These are phyloP conservation scores for Drosophila elegans DNA, from an alignment of 1,140 invertebrate species.

Conservation along the genomic window DNA sequence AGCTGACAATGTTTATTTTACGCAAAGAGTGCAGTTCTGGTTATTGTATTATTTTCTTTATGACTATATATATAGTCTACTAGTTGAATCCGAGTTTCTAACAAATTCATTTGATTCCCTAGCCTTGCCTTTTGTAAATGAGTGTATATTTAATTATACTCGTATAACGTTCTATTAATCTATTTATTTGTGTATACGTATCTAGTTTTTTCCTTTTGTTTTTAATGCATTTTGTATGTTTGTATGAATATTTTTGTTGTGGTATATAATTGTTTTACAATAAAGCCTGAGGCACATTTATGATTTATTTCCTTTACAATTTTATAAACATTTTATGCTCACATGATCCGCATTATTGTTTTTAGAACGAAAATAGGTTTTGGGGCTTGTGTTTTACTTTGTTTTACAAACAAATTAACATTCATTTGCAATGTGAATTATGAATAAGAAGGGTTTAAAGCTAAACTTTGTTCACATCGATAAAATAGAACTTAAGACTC, in stretches of 20 bases:
- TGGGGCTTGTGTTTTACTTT: slow-evolving; percentile 56
- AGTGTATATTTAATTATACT: slow-evolving; percentile 74
- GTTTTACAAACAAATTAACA: slow-evolving; percentile 74
- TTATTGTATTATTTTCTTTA: slow-evolving; percentile 14
- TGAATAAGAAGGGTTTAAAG: slow-evolving; percentile 36
- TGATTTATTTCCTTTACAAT: slow-evolving; percentile 56
- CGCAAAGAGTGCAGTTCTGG: slow-evolving; percentile 30
- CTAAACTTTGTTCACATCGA: slow-evolving; percentile 55
- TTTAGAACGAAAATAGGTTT: slow-evolving; percentile 40
- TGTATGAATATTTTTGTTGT: slow-evolving; percentile 52
- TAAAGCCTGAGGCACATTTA: slow-evolving; percentile 82
- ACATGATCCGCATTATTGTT: slow-evolving; percentile 5
- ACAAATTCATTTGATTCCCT: slow-evolving; percentile 68
- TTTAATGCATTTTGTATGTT: slow-evolving; percentile 57
- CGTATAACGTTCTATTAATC: slow-evolving; percentile 62
- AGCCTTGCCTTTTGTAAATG: slow-evolving; percentile 68
- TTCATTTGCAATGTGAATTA: slow-evolving; percentile 39
- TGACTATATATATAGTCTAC: slow-evolving; percentile 49
- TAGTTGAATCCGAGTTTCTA: slow-evolving; percentile 48
- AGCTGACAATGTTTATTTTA: slow-evolving; percentile 43
- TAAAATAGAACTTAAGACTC: slow-evolving; percentile 35
- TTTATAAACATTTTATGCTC: slow-evolving; percentile 11
- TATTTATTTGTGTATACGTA: slow-evolving; percentile 57
- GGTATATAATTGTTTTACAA: slow-evolving; percentile 80
- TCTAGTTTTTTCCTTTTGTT: slow-evolving; percentile 38